Conservation (phyloP, 2,888 invertebrate genomes). For the Thereva unica region DNA sequence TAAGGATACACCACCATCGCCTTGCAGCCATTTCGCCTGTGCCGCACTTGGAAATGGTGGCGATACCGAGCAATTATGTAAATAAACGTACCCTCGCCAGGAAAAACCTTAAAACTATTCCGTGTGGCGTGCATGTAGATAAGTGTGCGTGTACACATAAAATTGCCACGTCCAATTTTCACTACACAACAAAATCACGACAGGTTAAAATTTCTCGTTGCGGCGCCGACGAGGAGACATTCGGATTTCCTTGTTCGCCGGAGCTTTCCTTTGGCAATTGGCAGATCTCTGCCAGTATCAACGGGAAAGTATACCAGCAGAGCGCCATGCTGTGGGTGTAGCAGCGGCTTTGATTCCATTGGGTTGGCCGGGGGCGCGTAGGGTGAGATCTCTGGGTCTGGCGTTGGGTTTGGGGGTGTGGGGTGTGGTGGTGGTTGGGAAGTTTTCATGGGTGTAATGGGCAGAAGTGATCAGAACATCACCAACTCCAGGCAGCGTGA, state of each 20-base stretch:
- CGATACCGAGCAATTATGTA: too few species aligned
- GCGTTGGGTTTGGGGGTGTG: background rate
- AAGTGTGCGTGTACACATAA: constrained; percentile 7
- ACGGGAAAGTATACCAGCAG: constrained; percentile 24
- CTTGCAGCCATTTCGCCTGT: too few species aligned
- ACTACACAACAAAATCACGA: constrained; percentile 32
- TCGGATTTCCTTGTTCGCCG: constrained; percentile 36
- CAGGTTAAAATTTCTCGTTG: constrained; percentile 37
- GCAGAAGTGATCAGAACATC: constrained; percentile 46
- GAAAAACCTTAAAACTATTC: too few species aligned
- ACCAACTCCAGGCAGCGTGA: constrained; percentile 42
- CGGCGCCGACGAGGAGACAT: constrained; percentile 40
- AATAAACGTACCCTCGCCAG: too few species aligned
- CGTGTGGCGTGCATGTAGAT: background rate
- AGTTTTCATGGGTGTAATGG: constrained; percentile 43
- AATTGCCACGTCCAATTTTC: constrained; percentile 23
- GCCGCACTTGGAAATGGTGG: too few species aligned
- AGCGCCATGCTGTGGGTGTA: constrained; percentile 42
- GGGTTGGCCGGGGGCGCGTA: constrained; percentile 6
- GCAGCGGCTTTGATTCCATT: constrained; percentile 45
- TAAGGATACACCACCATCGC: too few species aligned
- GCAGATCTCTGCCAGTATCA: constrained; percentile 37
- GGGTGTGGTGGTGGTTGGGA: background rate
- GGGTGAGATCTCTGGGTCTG: too few species aligned
- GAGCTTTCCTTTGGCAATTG: constrained; percentile 38